phyloP scores from a whole-genome alignment of 2,113 vertebrate species.

The Chauna torquata region DNA sequence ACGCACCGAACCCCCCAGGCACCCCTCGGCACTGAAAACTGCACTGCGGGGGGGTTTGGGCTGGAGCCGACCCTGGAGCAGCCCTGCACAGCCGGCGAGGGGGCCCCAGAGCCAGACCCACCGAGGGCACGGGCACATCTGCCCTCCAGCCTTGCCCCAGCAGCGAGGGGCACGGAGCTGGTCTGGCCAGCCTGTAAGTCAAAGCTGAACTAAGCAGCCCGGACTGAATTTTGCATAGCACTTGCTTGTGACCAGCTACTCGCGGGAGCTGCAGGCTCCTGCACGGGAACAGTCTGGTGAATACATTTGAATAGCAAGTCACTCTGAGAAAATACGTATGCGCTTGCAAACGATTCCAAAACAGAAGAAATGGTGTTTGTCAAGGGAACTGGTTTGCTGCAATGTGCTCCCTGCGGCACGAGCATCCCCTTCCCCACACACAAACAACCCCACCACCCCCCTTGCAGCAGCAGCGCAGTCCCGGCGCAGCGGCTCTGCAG shows the following conservation, averaged over 20 bases:
- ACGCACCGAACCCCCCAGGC: accelerated
- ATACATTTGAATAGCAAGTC: background rate
- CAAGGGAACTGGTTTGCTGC: background rate
- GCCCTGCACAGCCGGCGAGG: no score
- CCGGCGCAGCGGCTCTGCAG: background rate
- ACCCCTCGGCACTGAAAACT: accelerated
- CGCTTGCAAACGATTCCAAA: background rate
- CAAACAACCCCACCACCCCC: background rate
- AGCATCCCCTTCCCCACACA: background rate
- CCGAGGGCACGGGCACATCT: background rate
- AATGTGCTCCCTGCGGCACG: background rate
- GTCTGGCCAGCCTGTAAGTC: background rate
- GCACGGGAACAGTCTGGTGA: background rate
- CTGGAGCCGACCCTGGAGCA: background rate
- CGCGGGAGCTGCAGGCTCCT: background rate
- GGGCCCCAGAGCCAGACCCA: background rate
- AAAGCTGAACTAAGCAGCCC: background rate
- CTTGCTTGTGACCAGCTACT: background rate
- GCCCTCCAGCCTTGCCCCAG: background rate
- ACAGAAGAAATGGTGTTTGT: background rate
- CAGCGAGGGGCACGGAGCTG: background rate
- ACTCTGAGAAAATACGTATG: background rate
- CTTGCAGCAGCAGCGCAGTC: background rate
- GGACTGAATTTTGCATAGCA: background rate
- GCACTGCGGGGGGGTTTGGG: background rate